Evolutionary conservation across 2,113 vertebrate genomes (phyloP).

Genomic region (Aphelocoma coerulescens): DNA sequence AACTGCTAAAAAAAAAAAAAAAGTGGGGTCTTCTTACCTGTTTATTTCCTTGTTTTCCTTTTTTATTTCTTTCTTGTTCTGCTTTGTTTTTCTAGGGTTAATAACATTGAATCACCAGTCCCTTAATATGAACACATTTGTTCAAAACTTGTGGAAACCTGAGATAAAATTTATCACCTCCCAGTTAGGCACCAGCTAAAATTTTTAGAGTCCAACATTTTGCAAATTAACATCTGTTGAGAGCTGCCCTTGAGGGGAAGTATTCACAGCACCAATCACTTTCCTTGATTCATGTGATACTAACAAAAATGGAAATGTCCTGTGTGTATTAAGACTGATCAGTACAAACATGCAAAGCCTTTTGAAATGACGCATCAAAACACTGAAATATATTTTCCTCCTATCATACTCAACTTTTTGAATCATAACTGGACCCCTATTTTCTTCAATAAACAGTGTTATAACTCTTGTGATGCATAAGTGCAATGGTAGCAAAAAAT

Average conservation of each 20-base stretch:
- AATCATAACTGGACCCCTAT: not conserved
- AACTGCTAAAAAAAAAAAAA: not conserved
- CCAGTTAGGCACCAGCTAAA: not conserved
- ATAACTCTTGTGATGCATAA: not conserved
- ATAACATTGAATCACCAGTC: not conserved
- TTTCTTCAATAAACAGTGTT: not conserved
- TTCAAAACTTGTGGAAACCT: not conserved
- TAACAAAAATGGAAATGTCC: not conserved
- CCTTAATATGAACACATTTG: not conserved
- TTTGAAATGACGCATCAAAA: not conserved
- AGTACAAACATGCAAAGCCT: fast-evolving
- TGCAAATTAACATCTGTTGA: not conserved
- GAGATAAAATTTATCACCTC: not conserved
- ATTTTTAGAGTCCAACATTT: not conserved
- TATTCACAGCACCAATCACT: fast-evolving
- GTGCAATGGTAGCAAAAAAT: not conserved
- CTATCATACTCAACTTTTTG: not conserved
- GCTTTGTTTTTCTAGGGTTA: not conserved
- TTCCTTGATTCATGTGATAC: not conserved
- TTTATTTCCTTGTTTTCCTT: not conserved
- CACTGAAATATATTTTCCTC: not conserved
- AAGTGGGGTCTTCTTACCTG: not conserved
- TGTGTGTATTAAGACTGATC: not conserved
- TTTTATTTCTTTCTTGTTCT: too few relatives aligned
- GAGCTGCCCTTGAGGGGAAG: not conserved